Base-by-base conservation (phyloP, 2,113 vertebrate species). In the Neoarius graeffei region DNA sequence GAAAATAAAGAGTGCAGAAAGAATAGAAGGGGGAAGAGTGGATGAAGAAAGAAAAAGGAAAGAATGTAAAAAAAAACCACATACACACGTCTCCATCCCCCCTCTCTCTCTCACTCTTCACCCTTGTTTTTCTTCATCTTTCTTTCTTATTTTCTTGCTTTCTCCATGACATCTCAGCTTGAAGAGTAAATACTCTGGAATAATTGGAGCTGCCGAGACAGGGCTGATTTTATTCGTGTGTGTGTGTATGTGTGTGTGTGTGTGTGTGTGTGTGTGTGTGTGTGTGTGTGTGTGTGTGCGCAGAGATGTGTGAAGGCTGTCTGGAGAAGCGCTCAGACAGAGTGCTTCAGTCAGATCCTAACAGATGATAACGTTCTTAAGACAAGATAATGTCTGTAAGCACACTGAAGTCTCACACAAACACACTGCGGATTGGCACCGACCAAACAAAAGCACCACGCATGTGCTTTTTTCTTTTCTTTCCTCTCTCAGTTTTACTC, bases 151-250 rank as follows among this genome's bases (percentile, higher is more conserved):
- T 73, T 86, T 35, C 84, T 73, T 67, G 23, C 52, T 60, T 86
- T 87, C 76, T 57, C 76, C 56, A 74, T 42, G 74, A 62, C 60
- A 48, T 88, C 79, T 30, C 88, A 93, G 94, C 93, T 93, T 94
- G 93, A 92, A 89, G 83, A 90, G 92, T 90, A 93, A 94, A 94
- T 93, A 93, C 89, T 88, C 90, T 66, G 35, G 88, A 92, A 92
- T 95, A 92, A 95, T 94, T 94, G 94, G 90, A 89, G 94, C 91
- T 94, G 94, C 94, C 94, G 94, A 71, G 27, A 71, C 13, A 7
- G 30, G 67, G 67, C 71, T 52, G 74, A 52, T 25, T 77, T 25
- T 50, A n/a, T 54, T 14, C 35, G 27, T 48, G 35, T 48, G 35
- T 74, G 35, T 76, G 42, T 74, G 30, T 73, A 7, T 73, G 35